phyloP scores from a whole-genome alignment of 2,113 vertebrate species.

The Capricornis sumatraensis region DNA sequence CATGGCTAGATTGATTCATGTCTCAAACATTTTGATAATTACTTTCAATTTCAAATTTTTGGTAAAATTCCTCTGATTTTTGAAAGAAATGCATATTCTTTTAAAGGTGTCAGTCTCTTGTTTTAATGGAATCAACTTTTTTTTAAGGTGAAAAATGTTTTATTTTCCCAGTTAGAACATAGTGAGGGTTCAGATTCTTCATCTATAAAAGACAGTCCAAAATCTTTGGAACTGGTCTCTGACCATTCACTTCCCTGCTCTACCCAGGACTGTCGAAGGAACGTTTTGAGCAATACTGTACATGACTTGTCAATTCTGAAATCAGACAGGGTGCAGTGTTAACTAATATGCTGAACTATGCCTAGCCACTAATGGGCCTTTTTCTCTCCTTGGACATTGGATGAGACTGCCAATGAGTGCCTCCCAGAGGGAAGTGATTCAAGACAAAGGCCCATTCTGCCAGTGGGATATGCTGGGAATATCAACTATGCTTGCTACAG shows the following conservation, averaged over 20 bases:
- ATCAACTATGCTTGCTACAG: constrained; percentile 50
- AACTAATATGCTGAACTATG: constrained; percentile 5
- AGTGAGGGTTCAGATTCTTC: not conserved
- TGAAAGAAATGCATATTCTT: not conserved
- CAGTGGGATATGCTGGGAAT: constrained; percentile 54
- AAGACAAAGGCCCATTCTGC: constrained; percentile 66
- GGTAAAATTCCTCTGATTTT: not conserved
- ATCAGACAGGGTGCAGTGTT: constrained; percentile 3
- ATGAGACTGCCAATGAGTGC: not conserved
- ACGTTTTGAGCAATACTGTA: constrained; percentile 22
- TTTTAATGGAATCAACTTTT: not conserved
- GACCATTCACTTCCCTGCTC: not conserved
- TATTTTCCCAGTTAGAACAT: not conserved
- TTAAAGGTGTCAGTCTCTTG: not conserved
- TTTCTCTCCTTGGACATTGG: constrained; percentile 21
- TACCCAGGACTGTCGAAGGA: not conserved
- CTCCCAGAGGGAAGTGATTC: constrained; percentile 45
- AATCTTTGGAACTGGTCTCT: not conserved
- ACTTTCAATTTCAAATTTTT: not conserved
- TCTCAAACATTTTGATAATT: not conserved
- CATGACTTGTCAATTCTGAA: constrained; percentile 34
- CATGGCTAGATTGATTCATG: not conserved
- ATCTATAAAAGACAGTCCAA: not conserved
- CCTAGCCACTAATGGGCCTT: not conserved
- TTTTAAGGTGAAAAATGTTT: not conserved